Conservation (phyloP, 2,797 vertebrate genomes). For the Sylvilagus floridanus region DNA sequence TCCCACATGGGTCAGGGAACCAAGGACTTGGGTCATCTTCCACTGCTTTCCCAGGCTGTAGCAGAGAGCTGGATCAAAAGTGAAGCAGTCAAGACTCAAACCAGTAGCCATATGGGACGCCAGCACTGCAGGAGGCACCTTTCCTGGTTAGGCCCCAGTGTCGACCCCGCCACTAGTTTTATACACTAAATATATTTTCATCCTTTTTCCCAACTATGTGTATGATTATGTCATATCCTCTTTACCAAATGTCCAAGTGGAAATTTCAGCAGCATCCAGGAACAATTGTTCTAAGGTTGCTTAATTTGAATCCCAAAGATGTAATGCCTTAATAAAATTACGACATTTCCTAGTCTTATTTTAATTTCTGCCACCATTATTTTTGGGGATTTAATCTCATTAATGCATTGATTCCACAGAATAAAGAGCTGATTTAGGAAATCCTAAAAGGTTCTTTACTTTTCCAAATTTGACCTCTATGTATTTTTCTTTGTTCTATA, state of each 20-base stretch:
- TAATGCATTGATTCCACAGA: background rate
- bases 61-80: no score
- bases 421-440: background rate
- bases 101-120: no score
- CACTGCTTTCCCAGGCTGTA: no score
- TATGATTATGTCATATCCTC: background rate
- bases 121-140: no score
- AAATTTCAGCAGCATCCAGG: background rate
- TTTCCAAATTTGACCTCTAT: constrained; percentile 3
- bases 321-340: background rate
- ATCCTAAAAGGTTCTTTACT: background rate
- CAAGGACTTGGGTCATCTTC: no score
- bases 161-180: background rate
- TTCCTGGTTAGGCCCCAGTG: no score
- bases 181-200: background rate
- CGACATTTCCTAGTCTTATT: background rate
- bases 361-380: background rate
- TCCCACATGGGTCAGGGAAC: no score
- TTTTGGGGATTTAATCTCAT: constrained; percentile 11
- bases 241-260: background rate
- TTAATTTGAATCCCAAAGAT: constrained; percentile 9
- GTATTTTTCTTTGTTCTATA: constrained; percentile 24
- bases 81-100: no score
- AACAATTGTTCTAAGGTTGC: background rate
- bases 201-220: background rate